Percentiles rank a stretch among this genome's conserved stretches.
Conservation (phyloP, 2,797 vertebrate species). For the Champsocephalus gunnari region DNA sequence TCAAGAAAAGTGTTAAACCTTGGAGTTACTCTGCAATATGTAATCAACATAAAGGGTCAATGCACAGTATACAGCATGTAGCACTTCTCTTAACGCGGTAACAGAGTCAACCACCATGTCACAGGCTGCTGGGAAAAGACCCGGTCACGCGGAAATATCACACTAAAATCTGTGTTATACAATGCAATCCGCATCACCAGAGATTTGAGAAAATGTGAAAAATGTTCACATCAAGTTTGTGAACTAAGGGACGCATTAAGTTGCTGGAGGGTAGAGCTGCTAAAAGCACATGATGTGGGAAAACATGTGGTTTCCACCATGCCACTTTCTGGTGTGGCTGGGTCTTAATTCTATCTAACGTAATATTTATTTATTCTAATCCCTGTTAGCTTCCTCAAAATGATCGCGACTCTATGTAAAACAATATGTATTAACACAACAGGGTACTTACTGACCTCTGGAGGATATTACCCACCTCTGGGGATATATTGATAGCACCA, state of each 20-base stretch:
- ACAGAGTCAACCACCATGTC: conserved; percentile 21
- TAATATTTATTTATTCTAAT: not conserved
- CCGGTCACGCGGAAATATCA: not conserved
- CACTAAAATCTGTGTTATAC: not conserved
- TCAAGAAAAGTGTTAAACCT: conserved; percentile 12
- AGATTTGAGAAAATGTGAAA: not conserved
- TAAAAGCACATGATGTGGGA: not conserved
- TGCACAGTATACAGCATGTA: conserved; percentile 26
- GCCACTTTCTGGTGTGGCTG: not conserved
- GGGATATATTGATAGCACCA: no score
- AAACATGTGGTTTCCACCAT: not conserved
- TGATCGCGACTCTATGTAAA: not conserved
- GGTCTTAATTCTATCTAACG: conserved; percentile 6
- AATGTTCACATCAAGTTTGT: not conserved
- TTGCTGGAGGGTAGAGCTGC: not conserved
- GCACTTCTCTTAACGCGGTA: conserved; percentile 19
- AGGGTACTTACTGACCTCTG: not conserved
- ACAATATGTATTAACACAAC: not conserved
- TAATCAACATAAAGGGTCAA: conserved; percentile 12
- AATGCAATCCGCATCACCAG: not conserved
- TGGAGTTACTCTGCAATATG: conserved; percentile 24
- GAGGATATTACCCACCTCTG: no score
- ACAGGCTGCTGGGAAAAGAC: conserved; percentile 15
- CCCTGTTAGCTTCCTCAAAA: not conserved
- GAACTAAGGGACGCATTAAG: not conserved